phyloP scores from a whole-genome alignment of 2,888 invertebrate genomes.

The Subacronicta megacephala region DNA sequence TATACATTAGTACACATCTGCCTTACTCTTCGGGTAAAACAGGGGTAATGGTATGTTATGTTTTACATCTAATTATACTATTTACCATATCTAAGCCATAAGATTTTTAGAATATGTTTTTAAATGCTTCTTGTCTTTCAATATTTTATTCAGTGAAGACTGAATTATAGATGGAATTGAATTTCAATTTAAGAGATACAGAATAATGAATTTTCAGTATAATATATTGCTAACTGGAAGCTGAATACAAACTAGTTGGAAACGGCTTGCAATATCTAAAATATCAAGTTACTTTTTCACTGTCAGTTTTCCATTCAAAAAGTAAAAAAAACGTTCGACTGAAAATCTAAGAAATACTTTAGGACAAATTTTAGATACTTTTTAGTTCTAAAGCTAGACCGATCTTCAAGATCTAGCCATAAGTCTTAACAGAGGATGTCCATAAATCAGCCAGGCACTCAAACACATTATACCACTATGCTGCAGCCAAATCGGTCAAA shows the following conservation, averaged over 20 bases:
- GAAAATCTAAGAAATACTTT: not conserved
- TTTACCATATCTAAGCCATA: not conserved
- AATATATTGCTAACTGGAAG: too few relatives aligned
- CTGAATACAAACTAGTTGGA: too few relatives aligned
- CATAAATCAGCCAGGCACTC: constrained; percentile 50
- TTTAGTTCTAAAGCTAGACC: constrained; percentile 8
- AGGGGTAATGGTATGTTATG: too few relatives aligned
- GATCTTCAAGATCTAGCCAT: constrained; percentile 25
- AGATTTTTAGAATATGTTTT: not conserved
- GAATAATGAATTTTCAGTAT: too few relatives aligned
- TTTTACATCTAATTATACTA: constrained; percentile 2
- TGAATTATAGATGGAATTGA: too few relatives aligned
- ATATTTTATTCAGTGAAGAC: too few relatives aligned
- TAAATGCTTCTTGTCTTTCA: too few relatives aligned
- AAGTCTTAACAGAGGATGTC: constrained; percentile 23
- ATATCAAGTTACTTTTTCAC: too few relatives aligned
- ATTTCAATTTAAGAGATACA: too few relatives aligned
- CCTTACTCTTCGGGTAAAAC: too few relatives aligned
- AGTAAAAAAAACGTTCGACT: not conserved
- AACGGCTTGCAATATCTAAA: too few relatives aligned
- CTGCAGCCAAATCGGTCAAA: constrained; percentile 72
- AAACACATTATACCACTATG: constrained; percentile 51
- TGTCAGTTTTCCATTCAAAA: not conserved
- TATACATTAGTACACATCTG: too few relatives aligned
- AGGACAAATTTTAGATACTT: constrained; percentile 3